Evolutionary conservation across 2,113 vertebrate genomes (phyloP).

Genomic region (Lipotes vexillifer): DNA sequence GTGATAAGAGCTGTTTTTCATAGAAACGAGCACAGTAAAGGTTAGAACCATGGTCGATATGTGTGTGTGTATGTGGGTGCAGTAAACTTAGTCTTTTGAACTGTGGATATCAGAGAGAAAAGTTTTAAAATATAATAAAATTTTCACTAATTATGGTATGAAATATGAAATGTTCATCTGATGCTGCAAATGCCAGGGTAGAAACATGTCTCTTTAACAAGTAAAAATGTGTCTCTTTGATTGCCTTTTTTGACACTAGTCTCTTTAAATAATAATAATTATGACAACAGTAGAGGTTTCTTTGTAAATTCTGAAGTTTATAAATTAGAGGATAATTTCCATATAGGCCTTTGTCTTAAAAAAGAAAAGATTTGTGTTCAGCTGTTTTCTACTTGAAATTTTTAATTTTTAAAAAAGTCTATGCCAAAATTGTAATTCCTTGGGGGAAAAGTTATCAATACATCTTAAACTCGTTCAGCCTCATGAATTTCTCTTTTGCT

Average conservation of each 20-base stretch:
- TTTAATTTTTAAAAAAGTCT: neutral
- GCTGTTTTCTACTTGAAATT: neutral
- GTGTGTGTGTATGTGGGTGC: neutral
- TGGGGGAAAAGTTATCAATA: neutral
- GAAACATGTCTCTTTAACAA: neutral
- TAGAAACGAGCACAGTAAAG: neutral
- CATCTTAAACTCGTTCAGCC: neutral
- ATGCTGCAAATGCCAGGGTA: neutral
- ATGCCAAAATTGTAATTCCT: neutral
- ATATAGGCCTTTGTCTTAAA: neutral
- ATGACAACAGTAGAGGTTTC: neutral
- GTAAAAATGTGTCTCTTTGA: neutral
- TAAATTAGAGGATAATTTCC: neutral
- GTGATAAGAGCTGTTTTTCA: neutral
- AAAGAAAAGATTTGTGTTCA: neutral
- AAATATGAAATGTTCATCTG: neutral
- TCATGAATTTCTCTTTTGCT: neutral
- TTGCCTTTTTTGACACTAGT: neutral
- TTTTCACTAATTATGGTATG: neutral
- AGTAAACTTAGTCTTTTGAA: neutral
- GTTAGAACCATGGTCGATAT: neutral
- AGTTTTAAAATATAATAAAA: neutral
- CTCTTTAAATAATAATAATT: neutral
- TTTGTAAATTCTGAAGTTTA: neutral
- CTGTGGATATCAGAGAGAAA: neutral